Evolutionary conservation across 2,113 vertebrate species (phyloP), one percentile per base, ranked within the genome.

Genomic region (Prochilodus magdalenae): DNA sequence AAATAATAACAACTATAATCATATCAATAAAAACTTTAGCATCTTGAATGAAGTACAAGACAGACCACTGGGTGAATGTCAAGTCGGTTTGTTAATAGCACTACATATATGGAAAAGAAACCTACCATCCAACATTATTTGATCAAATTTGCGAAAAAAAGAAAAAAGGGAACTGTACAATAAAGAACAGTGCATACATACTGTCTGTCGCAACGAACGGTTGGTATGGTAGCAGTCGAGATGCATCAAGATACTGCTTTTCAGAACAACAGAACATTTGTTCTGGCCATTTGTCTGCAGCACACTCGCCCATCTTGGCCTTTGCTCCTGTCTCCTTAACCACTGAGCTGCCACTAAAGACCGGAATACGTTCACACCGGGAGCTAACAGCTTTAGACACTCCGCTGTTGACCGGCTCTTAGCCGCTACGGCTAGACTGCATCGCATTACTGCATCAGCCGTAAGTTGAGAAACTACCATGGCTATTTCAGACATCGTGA

Each of bases 161-260:
- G 69, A 93, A 89, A 77, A 93, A 83, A 89, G 90, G 93, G 94
- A 95, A 96, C 96, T 97, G 95, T 96, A 98, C 96, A 98, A 92
- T 96, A 95, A 93, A 94, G 95, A 95, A 90, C 92, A 89, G 88
- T 93, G 89, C 94, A 95, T 95, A 95, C 91, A 93, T 91, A 94
- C 92, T 89, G 94, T 95, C 87, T 84, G 40, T 59, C 73, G 59
- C 94, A 92, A 93, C 84, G 90, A 90, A 85, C 86, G 67, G 93
- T 95, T 94, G 94, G 93, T 93, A 94, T 90, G 92, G 92, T 90
- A 94, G 44, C 40, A 51, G 71, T 75, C 12, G 20, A 70, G 59
- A 75, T 40, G 70, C 26, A 26, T 62, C 44, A 65, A 65, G 47
- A 69, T 75, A 44, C 76, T 24, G 44, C 30, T 57, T 53, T 27